Percentiles rank a stretch among this genome's conserved stretches.
phyloP scores from a whole-genome alignment of 2,888 invertebrate genomes.

The Macaria notata region DNA sequence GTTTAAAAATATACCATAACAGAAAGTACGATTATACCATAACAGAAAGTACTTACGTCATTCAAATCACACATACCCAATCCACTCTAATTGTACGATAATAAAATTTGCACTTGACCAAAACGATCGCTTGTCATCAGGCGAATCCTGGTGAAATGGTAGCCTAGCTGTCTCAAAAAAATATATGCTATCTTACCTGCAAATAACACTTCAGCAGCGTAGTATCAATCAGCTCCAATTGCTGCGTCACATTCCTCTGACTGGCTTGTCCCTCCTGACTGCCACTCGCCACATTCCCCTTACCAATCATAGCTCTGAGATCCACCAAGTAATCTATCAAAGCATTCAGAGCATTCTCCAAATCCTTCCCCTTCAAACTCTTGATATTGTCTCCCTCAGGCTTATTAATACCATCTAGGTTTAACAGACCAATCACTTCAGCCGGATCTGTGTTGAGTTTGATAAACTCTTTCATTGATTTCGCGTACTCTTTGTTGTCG shows the following conservation, averaged over 20 bases:
- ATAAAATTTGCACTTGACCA: no score
- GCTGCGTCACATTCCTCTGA: constrained; percentile 62
- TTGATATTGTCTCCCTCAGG: constrained; percentile 52
- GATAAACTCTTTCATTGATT: constrained; percentile 95
- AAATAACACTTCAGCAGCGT: constrained; percentile 98
- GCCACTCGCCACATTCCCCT: constrained; percentile 25
- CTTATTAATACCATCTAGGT: constrained; percentile 84
- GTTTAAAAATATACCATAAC: no score
- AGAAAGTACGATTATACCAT: no score
- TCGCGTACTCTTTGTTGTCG: constrained; percentile 91
- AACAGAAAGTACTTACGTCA: no score
- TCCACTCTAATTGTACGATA: no score
- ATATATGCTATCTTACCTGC: no score
- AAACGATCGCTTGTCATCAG: no score
- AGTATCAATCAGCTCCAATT: constrained; percentile 96
- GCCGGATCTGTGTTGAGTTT: constrained; percentile 96
- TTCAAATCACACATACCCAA: no score
- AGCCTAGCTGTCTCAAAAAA: no score
- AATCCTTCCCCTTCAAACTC: constrained; percentile 89
- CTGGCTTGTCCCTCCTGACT: constrained; percentile 42
- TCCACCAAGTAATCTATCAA: constrained; percentile 95
- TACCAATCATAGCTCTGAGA: constrained; percentile 83
- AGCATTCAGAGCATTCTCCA: constrained; percentile 93
- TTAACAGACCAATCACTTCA: constrained; percentile 96
- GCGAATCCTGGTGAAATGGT: no score